A percentile compares a stretch with the other conserved stretches of the same genome.
Evolutionary conservation across 2,797 vertebrate species (phyloP).

Genomic region (Botia kubotai): DNA sequence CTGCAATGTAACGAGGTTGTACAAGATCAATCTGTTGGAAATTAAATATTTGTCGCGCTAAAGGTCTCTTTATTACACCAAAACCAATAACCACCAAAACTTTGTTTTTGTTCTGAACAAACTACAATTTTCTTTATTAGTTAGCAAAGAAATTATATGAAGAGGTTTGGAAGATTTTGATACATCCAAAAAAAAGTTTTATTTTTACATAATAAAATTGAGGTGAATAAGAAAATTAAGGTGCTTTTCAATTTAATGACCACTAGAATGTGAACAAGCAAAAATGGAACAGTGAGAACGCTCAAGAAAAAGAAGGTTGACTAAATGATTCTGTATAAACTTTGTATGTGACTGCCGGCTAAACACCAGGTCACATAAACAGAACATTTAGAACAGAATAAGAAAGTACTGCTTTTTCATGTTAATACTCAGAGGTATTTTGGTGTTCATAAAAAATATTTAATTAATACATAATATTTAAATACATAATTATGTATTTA

Average conservation of each 20-base stretch:
- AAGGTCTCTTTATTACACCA: conserved; percentile 10
- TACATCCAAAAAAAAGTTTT: conserved; percentile 13
- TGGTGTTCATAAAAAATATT: not conserved
- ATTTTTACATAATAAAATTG: not conserved
- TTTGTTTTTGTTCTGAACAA: not conserved
- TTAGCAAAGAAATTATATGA: not conserved
- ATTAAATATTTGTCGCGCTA: conserved; percentile 51
- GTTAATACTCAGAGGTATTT: not conserved
- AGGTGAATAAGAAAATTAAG: not conserved
- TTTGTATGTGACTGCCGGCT: not conserved
- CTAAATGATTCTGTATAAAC: not conserved
- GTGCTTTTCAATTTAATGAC: not conserved
- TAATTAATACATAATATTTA: too few species aligned
- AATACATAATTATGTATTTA: too few species aligned
- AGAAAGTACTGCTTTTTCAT: not conserved
- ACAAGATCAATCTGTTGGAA: conserved; percentile 54
- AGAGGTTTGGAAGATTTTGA: conserved; percentile 7
- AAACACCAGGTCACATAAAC: not conserved
- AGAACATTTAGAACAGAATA: not conserved
- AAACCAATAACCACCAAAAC: conserved; percentile 22
- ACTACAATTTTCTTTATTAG: conserved; percentile 20
- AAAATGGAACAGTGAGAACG: not conserved
- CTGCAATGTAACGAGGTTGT: conserved; percentile 52
- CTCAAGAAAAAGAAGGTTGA: not conserved
- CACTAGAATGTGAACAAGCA: not conserved